Evolutionary conservation across 2,113 vertebrate genomes (phyloP), one percentile per base, ranked within the genome.

Genomic region (Amphilophus citrinellus): DNA sequence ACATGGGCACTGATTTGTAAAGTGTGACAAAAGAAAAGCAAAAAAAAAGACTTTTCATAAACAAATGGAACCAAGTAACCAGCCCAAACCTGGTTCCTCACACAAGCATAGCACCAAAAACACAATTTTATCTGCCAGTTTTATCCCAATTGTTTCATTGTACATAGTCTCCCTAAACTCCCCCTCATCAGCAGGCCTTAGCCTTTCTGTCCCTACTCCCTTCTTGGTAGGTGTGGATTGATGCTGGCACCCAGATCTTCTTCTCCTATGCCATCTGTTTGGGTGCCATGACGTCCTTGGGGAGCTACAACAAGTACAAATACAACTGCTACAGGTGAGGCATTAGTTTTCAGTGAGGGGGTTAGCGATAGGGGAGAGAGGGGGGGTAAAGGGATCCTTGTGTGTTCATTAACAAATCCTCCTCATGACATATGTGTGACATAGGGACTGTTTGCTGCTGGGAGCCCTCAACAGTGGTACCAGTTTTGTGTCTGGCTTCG

Each of bases 401-500:
- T 96, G 96, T 97, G 96, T 97, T 96, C 96, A 98, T 98, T 98
- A 99, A 98, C 97, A 97, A 97, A 30, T 30, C 97, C 97, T 98
- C 97, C 97, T 30, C 30, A 98, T 98, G 98, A 98, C 97, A 96
- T 99, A 97, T 99, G 98, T 99, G 98, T 98, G 97, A 98, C 97
- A 97, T 97, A 99, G 98, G 98, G 98, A 99, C 98, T 99, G 98
- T 98, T 96, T 99, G 97, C 98, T 99, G 97, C 98, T 99, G 97
- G 98, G 98, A 98, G 99, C 96, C 97, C 98, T 99, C 96, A 99
- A 99, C 98, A 99, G 98, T 95, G 98, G 97, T 96, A 99, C 98
- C 97, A 99, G 98, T 97, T 99, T 99, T 98, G 98, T 99, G 97
- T 99, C 98, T 97, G 98, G 98, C 97, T 99, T 99, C 97, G 98